Conservation (phyloP, 1,140 invertebrate species). For the Drosophila ogumai region DNA sequence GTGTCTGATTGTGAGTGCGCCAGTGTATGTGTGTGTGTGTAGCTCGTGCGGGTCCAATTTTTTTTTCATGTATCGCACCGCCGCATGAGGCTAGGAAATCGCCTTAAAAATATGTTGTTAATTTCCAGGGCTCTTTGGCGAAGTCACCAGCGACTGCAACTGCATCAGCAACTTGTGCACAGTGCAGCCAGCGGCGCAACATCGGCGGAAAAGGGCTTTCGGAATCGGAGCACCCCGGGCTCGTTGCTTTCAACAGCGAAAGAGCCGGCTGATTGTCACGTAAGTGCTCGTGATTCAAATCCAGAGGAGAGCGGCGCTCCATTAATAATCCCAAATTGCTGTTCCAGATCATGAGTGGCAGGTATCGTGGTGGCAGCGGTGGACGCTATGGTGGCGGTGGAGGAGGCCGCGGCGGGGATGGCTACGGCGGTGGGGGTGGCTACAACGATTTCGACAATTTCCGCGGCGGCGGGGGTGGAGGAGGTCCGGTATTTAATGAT, state of each 20-base stretch:
- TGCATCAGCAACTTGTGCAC: constrained; percentile 40
- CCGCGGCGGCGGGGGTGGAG: constrained; percentile 57
- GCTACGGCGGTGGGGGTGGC: constrained; percentile 56
- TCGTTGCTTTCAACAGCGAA: constrained; percentile 24
- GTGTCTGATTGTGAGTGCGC: constrained; percentile 19
- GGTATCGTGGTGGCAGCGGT: constrained; percentile 71
- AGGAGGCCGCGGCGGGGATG: constrained; percentile 47
- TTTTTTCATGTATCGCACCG: constrained; percentile 23
- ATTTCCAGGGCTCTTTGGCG: constrained; percentile 76
- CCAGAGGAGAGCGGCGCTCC: neutral
- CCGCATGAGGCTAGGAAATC: constrained; percentile 26
- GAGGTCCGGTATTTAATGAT: constrained; percentile 59
- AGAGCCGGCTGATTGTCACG: constrained; percentile 69
- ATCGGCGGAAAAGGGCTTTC: constrained; percentile 22
- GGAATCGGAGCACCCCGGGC: constrained; percentile 28
- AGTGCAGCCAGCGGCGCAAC: constrained; percentile 14
- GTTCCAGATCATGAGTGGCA: constrained; percentile 74
- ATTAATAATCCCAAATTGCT: neutral
- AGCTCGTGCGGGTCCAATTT: constrained; percentile 63
- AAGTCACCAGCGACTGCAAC: constrained; percentile 58
- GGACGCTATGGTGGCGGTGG: constrained; percentile 44
- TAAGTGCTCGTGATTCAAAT: constrained; percentile 60
- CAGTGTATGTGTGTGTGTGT: constrained; percentile 43
- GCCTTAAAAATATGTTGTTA: constrained; percentile 62
- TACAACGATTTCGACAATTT: constrained; percentile 74